These are phyloP conservation scores for Geococcyx californianus DNA, from an alignment of 2,113 vertebrate species.

Conservation along the genomic window DNA sequence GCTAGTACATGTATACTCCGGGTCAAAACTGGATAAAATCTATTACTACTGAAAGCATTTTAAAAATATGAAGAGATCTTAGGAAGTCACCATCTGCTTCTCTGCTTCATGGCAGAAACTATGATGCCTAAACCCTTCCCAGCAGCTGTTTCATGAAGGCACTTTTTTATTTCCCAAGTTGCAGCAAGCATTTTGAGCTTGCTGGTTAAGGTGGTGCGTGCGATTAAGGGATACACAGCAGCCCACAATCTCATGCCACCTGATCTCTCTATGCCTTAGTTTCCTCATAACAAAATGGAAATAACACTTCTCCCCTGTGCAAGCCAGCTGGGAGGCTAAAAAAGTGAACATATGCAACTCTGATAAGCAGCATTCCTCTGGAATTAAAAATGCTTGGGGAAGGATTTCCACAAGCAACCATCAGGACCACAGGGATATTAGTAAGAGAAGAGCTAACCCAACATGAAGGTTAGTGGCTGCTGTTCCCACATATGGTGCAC, in stretches of 20 bases:
- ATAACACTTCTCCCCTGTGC: background rate
- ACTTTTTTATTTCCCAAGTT: background rate
- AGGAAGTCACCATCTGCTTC: background rate
- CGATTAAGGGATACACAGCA: background rate
- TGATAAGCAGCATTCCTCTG: background rate
- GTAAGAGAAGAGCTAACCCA: background rate
- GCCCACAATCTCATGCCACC: background rate
- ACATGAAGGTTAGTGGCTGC: background rate
- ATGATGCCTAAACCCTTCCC: background rate
- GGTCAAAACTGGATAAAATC: background rate
- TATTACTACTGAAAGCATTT: background rate
- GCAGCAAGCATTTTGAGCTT: background rate
- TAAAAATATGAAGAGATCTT: background rate
- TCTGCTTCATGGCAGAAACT: background rate
- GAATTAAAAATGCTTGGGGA: background rate
- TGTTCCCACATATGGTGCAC: fast-evolving
- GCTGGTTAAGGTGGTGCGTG: background rate
- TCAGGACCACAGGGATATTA: background rate
- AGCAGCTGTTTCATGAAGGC: background rate
- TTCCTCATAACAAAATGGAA: background rate
- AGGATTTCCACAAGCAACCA: background rate
- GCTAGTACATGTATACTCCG: background rate
- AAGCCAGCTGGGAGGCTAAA: background rate
- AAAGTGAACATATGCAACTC: background rate
- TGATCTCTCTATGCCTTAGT: background rate